Evolutionary conservation across 92 coral and sea anemone species (phyloP).

Genomic region (Montipora capitata): DNA sequence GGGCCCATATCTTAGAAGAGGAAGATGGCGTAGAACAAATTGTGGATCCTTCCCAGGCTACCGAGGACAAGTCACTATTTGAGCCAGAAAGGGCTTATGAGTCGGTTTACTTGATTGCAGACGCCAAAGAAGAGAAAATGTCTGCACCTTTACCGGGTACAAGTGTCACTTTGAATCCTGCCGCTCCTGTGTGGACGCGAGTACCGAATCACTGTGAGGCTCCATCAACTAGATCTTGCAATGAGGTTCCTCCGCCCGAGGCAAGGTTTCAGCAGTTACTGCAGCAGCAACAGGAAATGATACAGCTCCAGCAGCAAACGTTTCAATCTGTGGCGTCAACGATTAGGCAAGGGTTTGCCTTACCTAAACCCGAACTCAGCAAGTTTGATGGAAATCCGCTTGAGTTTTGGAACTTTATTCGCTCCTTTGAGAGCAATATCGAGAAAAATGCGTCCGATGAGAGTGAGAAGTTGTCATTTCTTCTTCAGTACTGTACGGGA

Average conservation of each 20-base stretch:
- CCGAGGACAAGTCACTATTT: neutral
- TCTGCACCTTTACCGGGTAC: neutral
- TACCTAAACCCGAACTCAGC: constrained; percentile 48
- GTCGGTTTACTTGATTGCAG: neutral
- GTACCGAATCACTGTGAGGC: neutral
- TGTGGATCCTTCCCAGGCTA: neutral
- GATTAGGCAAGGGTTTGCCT: constrained; percentile 42
- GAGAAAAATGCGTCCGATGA: neutral
- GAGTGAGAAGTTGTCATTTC: constrained; percentile 40
- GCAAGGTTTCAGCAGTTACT: neutral
- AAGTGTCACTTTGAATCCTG: neutral
- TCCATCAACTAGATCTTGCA: neutral
- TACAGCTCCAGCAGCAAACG: neutral
- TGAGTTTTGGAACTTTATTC: constrained; percentile 41
- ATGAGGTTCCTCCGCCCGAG: neutral
- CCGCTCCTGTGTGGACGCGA: neutral
- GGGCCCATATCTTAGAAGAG: constrained; percentile 42
- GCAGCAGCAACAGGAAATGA: constrained; percentile 12
- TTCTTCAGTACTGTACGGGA: constrained; percentile 64
- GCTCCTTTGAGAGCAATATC: constrained; percentile 48
- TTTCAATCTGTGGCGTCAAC: constrained; percentile 12
- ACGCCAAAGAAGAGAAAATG: neutral
- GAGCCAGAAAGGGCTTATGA: neutral
- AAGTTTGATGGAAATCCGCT: constrained; percentile 64
- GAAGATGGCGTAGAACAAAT: neutral